Base-by-base conservation (phyloP, 2,797 vertebrate genomes). In the Eidolon dupreanum region DNA sequence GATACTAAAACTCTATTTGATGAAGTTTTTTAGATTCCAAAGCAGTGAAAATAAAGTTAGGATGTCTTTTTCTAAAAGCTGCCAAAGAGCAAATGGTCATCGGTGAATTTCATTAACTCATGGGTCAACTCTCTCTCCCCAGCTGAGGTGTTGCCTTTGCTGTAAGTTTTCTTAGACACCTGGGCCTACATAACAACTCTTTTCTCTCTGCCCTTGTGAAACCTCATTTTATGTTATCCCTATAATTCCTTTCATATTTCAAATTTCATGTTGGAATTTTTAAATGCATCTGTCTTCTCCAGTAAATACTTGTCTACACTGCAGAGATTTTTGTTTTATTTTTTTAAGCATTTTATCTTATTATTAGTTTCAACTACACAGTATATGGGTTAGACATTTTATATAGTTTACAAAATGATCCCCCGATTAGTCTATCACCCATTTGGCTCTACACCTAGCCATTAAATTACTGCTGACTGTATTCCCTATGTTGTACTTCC, bases 1-100 rank as follows among this genome's bases (percentile, higher is more conserved):
- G 0, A 5, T 36, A 49, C 38, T 31, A 70, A 73, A 15, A 70
- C 12, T 49, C 59, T 57, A 63, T 46, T 87, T 93, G 36, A 31
- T 79, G 61, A 90, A 55, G 20, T 74, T 83, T 31, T 1, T 92
- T 33, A 74, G 36, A 55, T 41, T 61, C 53, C 49, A 53, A 88
- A 63, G 24, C 2, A 87, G 66, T 41, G 17, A 94, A 88, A 90
- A 46, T 70, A 66, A 93, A 90, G 26, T 90, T 36, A 93, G 43
- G 26, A 33, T 83, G 22, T 33, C 55, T 90, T 96, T 86, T 84
- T 84, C 79, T 77, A 53, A 0, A 36, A 87, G 74, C 41, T 86
- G 20, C 10, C 43, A 68, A 88, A 86, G 53, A 93, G 11, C 13
- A 70, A 61, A 19, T 9, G 6, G 26, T 79, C 41, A 51, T 51